Base-by-base conservation (phyloP, 2,888 invertebrate species). In the Eilema caniola region DNA sequence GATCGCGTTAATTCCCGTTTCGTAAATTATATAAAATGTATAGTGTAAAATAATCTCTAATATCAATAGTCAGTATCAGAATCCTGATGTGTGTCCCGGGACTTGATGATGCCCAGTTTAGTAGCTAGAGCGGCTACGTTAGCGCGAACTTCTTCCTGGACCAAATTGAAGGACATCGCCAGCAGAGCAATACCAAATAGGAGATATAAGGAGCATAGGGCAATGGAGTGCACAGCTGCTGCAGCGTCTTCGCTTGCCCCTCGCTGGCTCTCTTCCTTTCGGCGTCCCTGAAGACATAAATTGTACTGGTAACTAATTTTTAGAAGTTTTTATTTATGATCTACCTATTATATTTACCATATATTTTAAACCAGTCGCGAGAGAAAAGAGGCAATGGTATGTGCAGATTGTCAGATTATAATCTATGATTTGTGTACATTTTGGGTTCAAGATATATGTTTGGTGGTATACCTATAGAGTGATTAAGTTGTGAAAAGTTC, bases 121-220 rank as follows among this genome's bases (percentile, higher is more conserved):
- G 97, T 97, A 28, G 98, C 99, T 12, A 99, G 97, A 74, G 97
- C 96, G 84, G 98, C 98, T 8, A 98, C 98, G 86, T 98, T 98
- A 73, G 97, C 97, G 77, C 98, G 98, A 14, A 99, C 98, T 91
- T 99, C 98, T 88, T 98, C 98, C 90, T 99, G 99, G 62, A 99
- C 99, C 87, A 99, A 95, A 95, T 99, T 99, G 93, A 99, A 99
- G 85, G 98, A 98, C 99, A 99, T 99, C 37, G 99, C 99, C 78
- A 99, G 94, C 62, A 99, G 93, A 0, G 99, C 98, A 86, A 99
- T 99, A 11, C 99, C 99, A 90, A 99, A 99, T 61, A 99, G 96
- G 76, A 99, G 95, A 93, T 99, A 99, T 70, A 99, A 94, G 0
- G 98, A 98, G 86, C 98, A 99, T 68, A 99, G 96, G 0, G 98